phyloP scores from a whole-genome alignment of 2,888 invertebrate species.

The Dryococelus australis region DNA sequence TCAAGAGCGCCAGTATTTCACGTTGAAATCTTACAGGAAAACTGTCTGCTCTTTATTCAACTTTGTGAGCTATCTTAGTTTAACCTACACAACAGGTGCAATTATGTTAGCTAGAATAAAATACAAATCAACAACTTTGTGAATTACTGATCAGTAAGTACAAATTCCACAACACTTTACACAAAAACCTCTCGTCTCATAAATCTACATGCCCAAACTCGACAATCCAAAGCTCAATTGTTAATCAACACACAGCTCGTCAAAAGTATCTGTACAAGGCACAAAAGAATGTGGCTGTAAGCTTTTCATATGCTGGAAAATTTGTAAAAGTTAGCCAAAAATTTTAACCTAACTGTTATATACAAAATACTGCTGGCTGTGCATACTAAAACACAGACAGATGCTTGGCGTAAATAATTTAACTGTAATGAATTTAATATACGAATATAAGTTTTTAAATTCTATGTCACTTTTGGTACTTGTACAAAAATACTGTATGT shows the following conservation, averaged over 20 bases:
- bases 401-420: too few species aligned
- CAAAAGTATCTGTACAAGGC: background rate
- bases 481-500: too few species aligned
- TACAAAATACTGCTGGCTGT: too few species aligned
- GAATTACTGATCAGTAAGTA: background rate
- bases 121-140: background rate
- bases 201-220: background rate
- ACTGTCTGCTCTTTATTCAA: background rate
- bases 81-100: background rate
- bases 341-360: too few species aligned
- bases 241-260: background rate
- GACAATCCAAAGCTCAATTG: background rate
- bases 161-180: background rate
- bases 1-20: background rate
- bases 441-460: too few species aligned
- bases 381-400: too few species aligned
- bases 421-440: too few species aligned
- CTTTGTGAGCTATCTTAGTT: slow-evolving; percentile 1
- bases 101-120: background rate
- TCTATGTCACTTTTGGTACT: too few species aligned
- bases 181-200: background rate
- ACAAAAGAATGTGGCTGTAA: background rate
- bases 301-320: background rate
- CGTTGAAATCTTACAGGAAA: background rate
- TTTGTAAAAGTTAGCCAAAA: too few species aligned